Evolutionary conservation across 1,140 invertebrate species (phyloP).

Genomic region (Branchinecta lynchi): DNA sequence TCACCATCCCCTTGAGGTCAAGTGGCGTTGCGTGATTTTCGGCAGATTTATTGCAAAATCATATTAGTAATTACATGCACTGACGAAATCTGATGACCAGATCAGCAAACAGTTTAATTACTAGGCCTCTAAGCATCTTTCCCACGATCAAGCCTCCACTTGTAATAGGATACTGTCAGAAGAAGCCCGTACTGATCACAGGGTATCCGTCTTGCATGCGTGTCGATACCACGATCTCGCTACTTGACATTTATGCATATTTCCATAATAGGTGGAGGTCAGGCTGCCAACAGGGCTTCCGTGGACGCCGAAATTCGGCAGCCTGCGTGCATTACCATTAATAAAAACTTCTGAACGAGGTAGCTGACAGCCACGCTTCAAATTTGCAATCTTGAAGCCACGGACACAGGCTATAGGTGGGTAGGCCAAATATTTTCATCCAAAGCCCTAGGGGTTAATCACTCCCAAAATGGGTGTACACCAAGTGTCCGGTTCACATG

Average conservation of each 20-base stretch:
- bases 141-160: background rate
- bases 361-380: too few species aligned
- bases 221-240: background rate
- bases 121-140: background rate
- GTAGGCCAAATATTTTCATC: too few species aligned
- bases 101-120: constrained; percentile 12
- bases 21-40: background rate
- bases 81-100: constrained; percentile 8
- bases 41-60: background rate
- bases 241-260: constrained; percentile 5
- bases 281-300: background rate
- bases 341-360: too few species aligned
- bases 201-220: constrained; percentile 6
- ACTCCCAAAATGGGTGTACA: too few species aligned
- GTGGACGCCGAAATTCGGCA: too few species aligned
- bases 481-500: too few species aligned
- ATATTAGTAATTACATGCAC: constrained; percentile 7
- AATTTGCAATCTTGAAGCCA: too few species aligned
- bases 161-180: constrained; percentile 5
- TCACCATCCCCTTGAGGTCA: too few species aligned
- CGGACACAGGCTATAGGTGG: too few species aligned
- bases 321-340: too few species aligned
- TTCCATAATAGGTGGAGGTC: background rate
- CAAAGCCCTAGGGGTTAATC: too few species aligned
- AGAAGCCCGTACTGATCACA: background rate